A percentile compares a stretch with the other conserved stretches of the same genome.
These are phyloP conservation scores for Calyptomena viridis DNA, from an alignment of 2,113 vertebrate genomes.

Conservation along the genomic window DNA sequence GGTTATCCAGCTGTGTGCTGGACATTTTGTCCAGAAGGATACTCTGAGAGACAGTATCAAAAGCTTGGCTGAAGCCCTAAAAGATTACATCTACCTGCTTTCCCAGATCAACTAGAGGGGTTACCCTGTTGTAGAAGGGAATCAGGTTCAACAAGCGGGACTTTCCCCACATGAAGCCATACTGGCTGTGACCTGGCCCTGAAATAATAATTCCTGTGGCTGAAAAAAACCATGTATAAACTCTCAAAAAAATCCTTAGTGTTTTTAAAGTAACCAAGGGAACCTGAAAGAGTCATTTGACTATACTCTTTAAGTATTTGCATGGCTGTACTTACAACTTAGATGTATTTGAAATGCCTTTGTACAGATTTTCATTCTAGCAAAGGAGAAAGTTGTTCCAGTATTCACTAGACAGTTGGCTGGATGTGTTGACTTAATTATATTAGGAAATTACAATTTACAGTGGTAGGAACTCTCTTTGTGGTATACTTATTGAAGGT, in stretches of 20 bases:
- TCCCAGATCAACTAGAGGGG: background rate
- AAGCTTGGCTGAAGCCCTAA: background rate
- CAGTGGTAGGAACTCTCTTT: background rate
- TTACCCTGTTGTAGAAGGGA: fast-evolving
- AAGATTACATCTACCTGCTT: background rate
- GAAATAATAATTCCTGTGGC: background rate
- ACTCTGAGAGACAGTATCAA: background rate
- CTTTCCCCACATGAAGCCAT: background rate
- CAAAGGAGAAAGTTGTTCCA: background rate
- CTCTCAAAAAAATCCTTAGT: background rate
- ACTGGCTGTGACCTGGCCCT: background rate
- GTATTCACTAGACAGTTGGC: background rate
- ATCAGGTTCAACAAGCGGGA: background rate
- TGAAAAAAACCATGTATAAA: background rate
- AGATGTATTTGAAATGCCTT: background rate
- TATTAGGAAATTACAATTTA: background rate
- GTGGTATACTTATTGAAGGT: background rate
- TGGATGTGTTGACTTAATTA: background rate
- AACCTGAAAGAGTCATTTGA: background rate
- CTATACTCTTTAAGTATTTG: background rate
- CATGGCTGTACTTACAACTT: background rate
- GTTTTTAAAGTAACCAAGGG: background rate
- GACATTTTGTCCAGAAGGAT: background rate
- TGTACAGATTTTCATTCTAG: background rate
- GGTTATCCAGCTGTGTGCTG: background rate